These are phyloP conservation scores for Punctoribates punctum DNA, from an alignment of 2,888 invertebrate genomes.

Conservation along the genomic window DNA sequence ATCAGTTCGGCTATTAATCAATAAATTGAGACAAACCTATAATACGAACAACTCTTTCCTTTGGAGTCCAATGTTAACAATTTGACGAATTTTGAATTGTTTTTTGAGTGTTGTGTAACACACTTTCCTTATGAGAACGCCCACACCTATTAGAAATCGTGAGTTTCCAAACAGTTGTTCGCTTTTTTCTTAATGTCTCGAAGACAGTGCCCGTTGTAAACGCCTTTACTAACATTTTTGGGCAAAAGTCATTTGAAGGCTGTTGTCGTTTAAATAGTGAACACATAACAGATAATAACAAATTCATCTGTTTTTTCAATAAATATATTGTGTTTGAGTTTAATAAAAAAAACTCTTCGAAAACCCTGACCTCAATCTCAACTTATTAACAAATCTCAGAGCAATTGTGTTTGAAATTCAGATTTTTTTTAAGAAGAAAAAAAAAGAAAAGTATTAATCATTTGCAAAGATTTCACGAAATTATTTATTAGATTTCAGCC, in stretches of 20 bases:
- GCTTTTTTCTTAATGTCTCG: background rate
- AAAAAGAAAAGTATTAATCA: conserved; percentile 1
- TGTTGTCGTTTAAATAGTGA: background rate
- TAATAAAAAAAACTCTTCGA: background rate
- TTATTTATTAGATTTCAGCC: conserved; percentile 1
- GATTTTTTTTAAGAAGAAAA: background rate
- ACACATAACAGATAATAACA: background rate
- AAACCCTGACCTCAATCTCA: conserved; percentile 25
- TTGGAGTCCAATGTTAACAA: background rate
- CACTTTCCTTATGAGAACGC: background rate
- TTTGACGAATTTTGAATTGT: background rate
- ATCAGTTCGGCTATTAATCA: background rate
- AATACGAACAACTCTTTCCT: background rate
- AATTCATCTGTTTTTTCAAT: conserved; percentile 10
- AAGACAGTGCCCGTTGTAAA: background rate
- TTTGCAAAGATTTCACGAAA: background rate
- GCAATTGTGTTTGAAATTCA: conserved; percentile 3
- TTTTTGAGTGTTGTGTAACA: background rate
- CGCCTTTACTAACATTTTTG: conserved; percentile 13
- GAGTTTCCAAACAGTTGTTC: background rate
- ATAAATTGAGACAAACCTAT: conserved; percentile 5
- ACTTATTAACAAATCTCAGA: conserved; percentile 10
- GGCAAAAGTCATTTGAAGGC: conserved; percentile 14
- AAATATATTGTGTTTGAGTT: conserved; percentile 8
- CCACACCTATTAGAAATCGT: conserved; percentile 8